These are phyloP conservation scores for Siniperca scherzeri DNA, from an alignment of 2,797 vertebrate genomes.

Conservation along the genomic window DNA sequence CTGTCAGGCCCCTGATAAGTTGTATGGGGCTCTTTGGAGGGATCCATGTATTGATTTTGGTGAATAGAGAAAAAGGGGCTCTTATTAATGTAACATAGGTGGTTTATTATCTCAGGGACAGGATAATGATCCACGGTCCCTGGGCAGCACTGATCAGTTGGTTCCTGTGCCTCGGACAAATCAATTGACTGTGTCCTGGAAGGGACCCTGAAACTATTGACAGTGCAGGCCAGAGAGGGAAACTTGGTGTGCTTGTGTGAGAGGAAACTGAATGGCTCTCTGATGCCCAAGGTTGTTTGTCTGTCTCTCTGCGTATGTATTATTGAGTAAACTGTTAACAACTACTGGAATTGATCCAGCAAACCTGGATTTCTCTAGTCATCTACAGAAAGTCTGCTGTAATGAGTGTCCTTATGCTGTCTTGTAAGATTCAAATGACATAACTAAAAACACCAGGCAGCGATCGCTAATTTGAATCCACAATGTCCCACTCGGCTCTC, in stretches of 20 bases:
- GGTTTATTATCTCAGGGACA: constrained; percentile 66
- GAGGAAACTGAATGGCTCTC: constrained; percentile 13
- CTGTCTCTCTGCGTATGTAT: background rate
- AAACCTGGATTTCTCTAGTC: background rate
- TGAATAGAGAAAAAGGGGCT: constrained; percentile 57
- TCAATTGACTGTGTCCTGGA: constrained; percentile 57
- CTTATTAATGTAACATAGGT: constrained; percentile 68
- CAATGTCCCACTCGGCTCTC: background rate
- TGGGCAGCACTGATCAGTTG: constrained; percentile 59
- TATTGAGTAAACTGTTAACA: constrained; percentile 4
- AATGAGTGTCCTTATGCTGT: background rate
- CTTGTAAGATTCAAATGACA: background rate
- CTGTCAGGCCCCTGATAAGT: constrained; percentile 61
- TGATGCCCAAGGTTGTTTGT: background rate
- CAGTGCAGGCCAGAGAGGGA: constrained; percentile 7
- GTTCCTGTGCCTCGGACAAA: constrained; percentile 54
- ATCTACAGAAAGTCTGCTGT: background rate
- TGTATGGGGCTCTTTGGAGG: constrained; percentile 39
- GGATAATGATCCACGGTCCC: constrained; percentile 65
- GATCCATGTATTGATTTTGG: constrained; percentile 70
- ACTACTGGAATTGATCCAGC: background rate
- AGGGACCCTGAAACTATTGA: constrained; percentile 56
- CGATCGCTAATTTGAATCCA: background rate
- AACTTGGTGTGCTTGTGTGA: constrained; percentile 39
- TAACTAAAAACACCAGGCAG: background rate